Evolutionary conservation across 2,113 vertebrate species (phyloP).

Genomic region (Datnioides undecimradiatus): DNA sequence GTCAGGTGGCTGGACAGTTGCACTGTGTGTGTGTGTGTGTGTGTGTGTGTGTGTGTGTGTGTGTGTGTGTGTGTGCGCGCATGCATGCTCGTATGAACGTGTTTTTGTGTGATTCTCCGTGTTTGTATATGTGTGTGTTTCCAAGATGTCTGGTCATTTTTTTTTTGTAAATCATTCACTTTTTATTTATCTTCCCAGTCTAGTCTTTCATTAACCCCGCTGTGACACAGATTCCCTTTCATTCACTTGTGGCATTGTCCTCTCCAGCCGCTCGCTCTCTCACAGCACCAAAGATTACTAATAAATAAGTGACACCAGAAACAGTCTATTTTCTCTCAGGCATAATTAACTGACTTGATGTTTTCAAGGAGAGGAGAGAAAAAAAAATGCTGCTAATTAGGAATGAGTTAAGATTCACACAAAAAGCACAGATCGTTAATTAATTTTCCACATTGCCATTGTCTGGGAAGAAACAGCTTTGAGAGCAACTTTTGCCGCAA

Average conservation of each 20-base stretch:
- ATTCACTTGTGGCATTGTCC: conserved; percentile 67
- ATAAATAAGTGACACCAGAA: conserved; percentile 78
- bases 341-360: conserved; percentile 79
- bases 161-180: conserved; percentile 73
- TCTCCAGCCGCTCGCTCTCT: conserved; percentile 54
- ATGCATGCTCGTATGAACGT: not conserved
- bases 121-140: conserved; percentile 37
- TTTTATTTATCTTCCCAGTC: conserved; percentile 78
- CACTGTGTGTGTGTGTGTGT: not conserved
- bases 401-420: conserved; percentile 72
- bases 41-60: conserved; percentile 4
- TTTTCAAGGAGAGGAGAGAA: conserved; percentile 71
- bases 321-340: conserved; percentile 63
- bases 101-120: conserved; percentile 27
- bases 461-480: conserved; percentile 64
- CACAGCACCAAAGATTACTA: conserved; percentile 64
- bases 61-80: conserved; percentile 27
- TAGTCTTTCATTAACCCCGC: conserved; percentile 77
- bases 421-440: conserved; percentile 76
- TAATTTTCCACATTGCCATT: conserved; percentile 69
- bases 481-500: conserved; percentile 37
- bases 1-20: conserved; percentile 32
- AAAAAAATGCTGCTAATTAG: conserved; percentile 72
- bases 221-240: conserved; percentile 72
- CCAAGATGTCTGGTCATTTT: conserved; percentile 33